Conservation (phyloP, 2,888 invertebrate genomes). For the Apocheima hispidaria region DNA sequence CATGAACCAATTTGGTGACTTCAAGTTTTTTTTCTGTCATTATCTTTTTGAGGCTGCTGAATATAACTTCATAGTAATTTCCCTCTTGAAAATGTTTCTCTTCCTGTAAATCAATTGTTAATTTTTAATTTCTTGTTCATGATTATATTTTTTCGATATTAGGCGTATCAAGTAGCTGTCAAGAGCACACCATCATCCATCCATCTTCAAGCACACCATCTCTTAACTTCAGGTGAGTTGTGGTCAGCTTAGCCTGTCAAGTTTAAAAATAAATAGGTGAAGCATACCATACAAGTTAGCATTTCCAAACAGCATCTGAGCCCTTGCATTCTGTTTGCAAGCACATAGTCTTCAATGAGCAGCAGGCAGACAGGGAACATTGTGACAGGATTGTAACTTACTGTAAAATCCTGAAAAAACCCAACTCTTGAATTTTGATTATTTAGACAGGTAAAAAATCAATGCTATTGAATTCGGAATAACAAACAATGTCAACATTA, state of each 20-base stretch:
- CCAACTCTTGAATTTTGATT: not conserved
- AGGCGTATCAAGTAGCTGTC: too few relatives aligned
- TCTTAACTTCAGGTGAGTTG: too few relatives aligned
- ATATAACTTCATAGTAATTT: slow-evolving; percentile 78
- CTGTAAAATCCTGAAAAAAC: slow-evolving; percentile 64
- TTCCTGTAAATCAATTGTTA: slow-evolving; percentile 45
- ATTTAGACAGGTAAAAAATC: too few relatives aligned
- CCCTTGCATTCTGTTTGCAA: slow-evolving; percentile 68
- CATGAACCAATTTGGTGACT: slow-evolving; percentile 59
- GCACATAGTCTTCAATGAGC: slow-evolving; percentile 70
- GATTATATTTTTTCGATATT: too few relatives aligned
- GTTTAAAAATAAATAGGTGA: not conserved
- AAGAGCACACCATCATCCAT: too few relatives aligned
- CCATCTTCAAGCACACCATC: too few relatives aligned
- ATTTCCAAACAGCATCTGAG: slow-evolving; percentile 62
- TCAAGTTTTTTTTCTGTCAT: slow-evolving; percentile 64
- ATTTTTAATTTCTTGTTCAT: not conserved
- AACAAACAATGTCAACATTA: too few relatives aligned
- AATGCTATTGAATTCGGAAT: too few relatives aligned
- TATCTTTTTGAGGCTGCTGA: slow-evolving; percentile 61
- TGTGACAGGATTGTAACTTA: slow-evolving; percentile 58
- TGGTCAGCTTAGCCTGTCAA: not conserved
- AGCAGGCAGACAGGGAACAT: slow-evolving; percentile 67
- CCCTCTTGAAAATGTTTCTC: slow-evolving; percentile 61
- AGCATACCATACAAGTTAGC: slow-evolving; percentile 68